A percentile compares a stretch with the other conserved stretches of the same genome.
phyloP scores from a whole-genome alignment of 2,888 invertebrate species.

The Chydorus sphaericus region DNA sequence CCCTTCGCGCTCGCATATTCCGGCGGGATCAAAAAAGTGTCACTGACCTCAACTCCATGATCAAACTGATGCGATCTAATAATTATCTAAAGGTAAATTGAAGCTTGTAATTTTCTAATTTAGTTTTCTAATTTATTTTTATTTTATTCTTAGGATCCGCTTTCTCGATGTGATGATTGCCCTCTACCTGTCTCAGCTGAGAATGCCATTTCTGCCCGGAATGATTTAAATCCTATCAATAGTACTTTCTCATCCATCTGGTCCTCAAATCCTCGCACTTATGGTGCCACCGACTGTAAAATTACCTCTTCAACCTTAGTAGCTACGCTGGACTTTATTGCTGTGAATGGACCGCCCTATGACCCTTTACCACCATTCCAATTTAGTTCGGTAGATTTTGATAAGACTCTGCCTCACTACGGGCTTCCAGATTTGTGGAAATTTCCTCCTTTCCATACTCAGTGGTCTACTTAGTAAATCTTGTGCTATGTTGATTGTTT shows the following conservation, averaged over 20 bases:
- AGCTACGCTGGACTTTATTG: slow-evolving; percentile 36
- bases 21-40: slow-evolving; percentile 42
- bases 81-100: slow-evolving; percentile 46
- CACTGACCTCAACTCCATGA: slow-evolving; percentile 41
- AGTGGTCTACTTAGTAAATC: too few species aligned
- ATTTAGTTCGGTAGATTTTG: slow-evolving; percentile 58
- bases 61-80: slow-evolving; percentile 46
- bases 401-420: slow-evolving; percentile 43
- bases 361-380: slow-evolving; percentile 51
- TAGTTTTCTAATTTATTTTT: too few species aligned
- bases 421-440: slow-evolving; percentile 61
- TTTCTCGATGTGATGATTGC: slow-evolving; percentile 42
- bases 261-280: slow-evolving; percentile 49
- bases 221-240: slow-evolving; percentile 51
- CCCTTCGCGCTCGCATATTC: slow-evolving; percentile 48
- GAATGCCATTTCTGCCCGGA: slow-evolving; percentile 52
- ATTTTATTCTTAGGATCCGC: slow-evolving; percentile 47
- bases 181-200: slow-evolving; percentile 50
- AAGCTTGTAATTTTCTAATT: too few species aligned
- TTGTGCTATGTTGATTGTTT: too few species aligned
- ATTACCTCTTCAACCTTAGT: slow-evolving; percentile 34
- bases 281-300: slow-evolving; percentile 56
- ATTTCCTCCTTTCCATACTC: slow-evolving; percentile 46
- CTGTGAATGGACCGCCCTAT: slow-evolving; percentile 42
- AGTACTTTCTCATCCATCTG: too few species aligned